These are phyloP conservation scores for Conger conger DNA, from an alignment of 2,113 vertebrate genomes.

Conservation along the genomic window DNA sequence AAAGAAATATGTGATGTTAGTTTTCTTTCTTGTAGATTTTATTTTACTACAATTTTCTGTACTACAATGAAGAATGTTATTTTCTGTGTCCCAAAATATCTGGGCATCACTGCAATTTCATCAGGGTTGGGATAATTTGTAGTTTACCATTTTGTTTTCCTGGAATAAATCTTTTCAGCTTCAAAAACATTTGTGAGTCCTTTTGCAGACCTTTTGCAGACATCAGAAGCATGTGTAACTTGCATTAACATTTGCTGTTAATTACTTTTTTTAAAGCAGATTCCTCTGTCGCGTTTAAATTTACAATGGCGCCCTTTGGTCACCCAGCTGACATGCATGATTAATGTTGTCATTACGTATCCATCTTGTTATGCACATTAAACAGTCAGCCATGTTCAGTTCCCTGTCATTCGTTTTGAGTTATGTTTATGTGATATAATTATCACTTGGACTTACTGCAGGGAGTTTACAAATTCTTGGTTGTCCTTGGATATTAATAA, in stretches of 20 bases:
- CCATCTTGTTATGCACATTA: neutral
- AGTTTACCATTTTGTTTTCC: neutral
- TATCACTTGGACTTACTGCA: neutral
- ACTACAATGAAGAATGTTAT: too few relatives aligned
- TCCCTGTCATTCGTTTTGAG: neutral
- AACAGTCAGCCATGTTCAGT: neutral
- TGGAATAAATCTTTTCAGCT: neutral
- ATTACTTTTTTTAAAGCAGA: neutral
- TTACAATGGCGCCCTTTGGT: neutral
- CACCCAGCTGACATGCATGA: neutral
- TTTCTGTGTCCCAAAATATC: neutral
- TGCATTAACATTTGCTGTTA: neutral
- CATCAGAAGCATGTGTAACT: too few relatives aligned
- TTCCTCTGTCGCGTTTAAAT: neutral
- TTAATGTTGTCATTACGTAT: neutral
- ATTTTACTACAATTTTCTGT: too few relatives aligned
- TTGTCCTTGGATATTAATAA: neutral
- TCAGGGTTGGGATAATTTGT: neutral
- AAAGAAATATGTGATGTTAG: too few relatives aligned
- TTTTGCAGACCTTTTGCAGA: neutral
- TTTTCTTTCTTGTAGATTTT: too few relatives aligned
- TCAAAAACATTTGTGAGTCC: neutral
- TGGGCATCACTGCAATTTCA: neutral
- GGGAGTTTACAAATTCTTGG: neutral
- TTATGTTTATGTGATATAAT: neutral